Percentiles rank a stretch among this genome's conserved stretches.
These are phyloP conservation scores for Ophion obscuratus DNA, from an alignment of 2,888 invertebrate genomes.

Conservation along the genomic window DNA sequence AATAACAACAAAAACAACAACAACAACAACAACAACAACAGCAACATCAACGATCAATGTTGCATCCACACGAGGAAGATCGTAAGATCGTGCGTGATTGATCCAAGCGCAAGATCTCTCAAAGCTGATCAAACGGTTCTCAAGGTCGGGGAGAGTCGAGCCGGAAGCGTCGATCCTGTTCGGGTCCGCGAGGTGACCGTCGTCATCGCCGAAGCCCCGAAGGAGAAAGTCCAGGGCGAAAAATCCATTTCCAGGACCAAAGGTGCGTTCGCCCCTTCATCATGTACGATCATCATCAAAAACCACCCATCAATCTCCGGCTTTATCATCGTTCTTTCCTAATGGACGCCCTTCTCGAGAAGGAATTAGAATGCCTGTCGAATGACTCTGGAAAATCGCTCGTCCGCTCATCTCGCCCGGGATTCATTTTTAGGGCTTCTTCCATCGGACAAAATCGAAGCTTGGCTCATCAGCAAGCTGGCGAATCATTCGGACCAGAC, in stretches of 20 bases:
- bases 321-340: slow-evolving; percentile 20
- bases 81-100: slow-evolving; percentile 51
- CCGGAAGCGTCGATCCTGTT: slow-evolving; percentile 69
- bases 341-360: neutral
- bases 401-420: neutral
- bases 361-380: neutral
- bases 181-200: slow-evolving; percentile 75
- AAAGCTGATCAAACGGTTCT: slow-evolving; percentile 32
- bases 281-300: slow-evolving; percentile 20
- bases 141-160: slow-evolving; percentile 51
- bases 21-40: slow-evolving; percentile 32
- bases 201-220: slow-evolving; percentile 69
- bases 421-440: too few relatives aligned
- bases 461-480: neutral
- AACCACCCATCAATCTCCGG: neutral
- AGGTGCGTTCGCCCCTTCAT: slow-evolving; percentile 73
- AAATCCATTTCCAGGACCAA: slow-evolving; percentile 63
- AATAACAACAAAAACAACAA: slow-evolving; percentile 46
- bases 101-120: slow-evolving; percentile 1
- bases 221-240: slow-evolving; percentile 65
- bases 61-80: slow-evolving; percentile 37
- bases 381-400: neutral
- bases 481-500: slow-evolving; percentile 16
- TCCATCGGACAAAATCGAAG: neutral
- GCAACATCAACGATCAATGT: slow-evolving; percentile 11